A percentile compares a stretch with the other conserved stretches of the same genome.
Conservation (phyloP, 2,797 vertebrate species). For the Poecilia gillii region DNA sequence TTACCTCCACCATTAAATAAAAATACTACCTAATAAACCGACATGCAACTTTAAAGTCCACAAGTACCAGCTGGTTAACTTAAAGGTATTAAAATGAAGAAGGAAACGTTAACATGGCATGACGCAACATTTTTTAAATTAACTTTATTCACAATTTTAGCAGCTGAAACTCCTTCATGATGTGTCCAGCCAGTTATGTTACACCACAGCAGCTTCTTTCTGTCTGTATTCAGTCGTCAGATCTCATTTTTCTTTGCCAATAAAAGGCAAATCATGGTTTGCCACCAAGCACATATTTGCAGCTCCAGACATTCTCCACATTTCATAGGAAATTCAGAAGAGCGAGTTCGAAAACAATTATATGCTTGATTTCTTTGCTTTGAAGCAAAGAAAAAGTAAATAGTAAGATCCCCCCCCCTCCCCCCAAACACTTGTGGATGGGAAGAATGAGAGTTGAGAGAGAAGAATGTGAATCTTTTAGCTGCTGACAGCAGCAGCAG, state of each 20-base stretch:
- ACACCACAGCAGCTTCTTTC: background rate
- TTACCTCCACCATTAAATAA: background rate
- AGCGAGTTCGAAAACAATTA: conserved; percentile 12
- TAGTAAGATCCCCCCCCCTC: conserved; percentile 3
- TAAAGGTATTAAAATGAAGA: background rate
- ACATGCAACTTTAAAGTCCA: background rate
- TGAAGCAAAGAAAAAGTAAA: conserved; percentile 27
- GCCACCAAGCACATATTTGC: conserved; percentile 8
- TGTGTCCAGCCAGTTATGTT: background rate
- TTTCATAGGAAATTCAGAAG: conserved; percentile 25
- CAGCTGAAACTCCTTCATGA: background rate
- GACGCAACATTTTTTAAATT: background rate
- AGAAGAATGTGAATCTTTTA: conserved; percentile 6
- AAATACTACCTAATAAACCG: no score
- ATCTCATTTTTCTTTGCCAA: background rate
- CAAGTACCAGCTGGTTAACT: background rate
- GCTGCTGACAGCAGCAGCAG: conserved; percentile 29
- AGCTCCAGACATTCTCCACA: conserved; percentile 23
- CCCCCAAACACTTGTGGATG: background rate
- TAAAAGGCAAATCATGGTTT: background rate
- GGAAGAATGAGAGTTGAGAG: conserved; percentile 17
- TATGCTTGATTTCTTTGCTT: conserved; percentile 20
- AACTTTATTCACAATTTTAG: background rate
- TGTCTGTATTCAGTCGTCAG: background rate
- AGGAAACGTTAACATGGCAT: background rate